Evolutionary conservation across 2,797 vertebrate species (phyloP), one percentile per base, ranked within the genome.

Genomic region (Sebastes glaucus): DNA sequence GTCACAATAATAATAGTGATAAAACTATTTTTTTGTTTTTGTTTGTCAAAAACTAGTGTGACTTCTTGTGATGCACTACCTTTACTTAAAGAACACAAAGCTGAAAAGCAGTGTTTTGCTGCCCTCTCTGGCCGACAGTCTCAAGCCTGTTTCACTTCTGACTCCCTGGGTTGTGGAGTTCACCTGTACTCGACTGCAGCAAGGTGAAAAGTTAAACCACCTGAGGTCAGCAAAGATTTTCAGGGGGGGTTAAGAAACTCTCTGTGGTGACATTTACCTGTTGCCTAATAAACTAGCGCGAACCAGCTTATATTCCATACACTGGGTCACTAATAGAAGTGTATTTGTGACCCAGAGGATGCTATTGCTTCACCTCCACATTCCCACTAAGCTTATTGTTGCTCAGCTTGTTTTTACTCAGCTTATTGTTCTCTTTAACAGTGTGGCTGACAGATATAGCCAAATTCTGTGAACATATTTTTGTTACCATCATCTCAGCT

Each of bases 391-490:
- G 67, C 76, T 30, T 53, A 56, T 56, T 65, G 42, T 70, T 69
- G 4, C 60, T 76, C 28, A 56, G 57, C 38, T 62, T 79, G 42
- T 65, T 78, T 74, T 72, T 9, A 77, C 1, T 74, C 69, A 35
- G 32, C 52, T 67, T 64, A 33, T 64, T 65, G 59, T 49, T 79
- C 70, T 74, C 61, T 65, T 60, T 59, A 52, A 79, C 33, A 81
- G 72, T 79, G n/a, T 70, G 65, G 38, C 38, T 67, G 60, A 83
- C 62, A 78, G 55, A 76, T 38, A n/a, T 11, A 85, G 55, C 30
- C 71, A 74, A 77, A 87, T 78, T 85, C 52, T 78, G 13, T 86
- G 66, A 88, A 87, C 49, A 28, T 71, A 78, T 89, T 84, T 91
- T 66, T 75, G 67, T 84, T 63, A 71, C 73, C 80, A 71, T 74